phyloP scores from a whole-genome alignment of 2,113 vertebrate genomes.

The Plecturocebus donacophilus region DNA sequence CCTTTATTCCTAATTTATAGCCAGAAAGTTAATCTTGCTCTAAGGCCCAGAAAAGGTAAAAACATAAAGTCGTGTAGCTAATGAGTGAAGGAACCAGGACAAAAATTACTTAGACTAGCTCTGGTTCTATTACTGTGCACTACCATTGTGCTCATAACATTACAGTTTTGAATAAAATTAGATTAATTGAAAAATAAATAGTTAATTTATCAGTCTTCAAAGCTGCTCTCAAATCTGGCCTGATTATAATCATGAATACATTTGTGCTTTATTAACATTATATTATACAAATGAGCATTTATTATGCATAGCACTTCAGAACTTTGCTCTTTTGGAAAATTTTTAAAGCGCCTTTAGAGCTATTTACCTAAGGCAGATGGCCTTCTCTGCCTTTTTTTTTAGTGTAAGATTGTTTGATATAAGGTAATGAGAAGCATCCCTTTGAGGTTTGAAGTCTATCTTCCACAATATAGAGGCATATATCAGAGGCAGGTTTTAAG shows the following conservation, averaged over 20 bases:
- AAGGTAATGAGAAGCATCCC: constrained; percentile 42
- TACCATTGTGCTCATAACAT: not conserved
- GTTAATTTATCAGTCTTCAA: constrained; percentile 35
- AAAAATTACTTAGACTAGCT: not conserved
- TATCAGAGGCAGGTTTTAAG: constrained; percentile 6
- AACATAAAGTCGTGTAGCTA: not conserved
- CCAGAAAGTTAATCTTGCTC: not conserved
- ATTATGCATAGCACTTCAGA: constrained; percentile 29
- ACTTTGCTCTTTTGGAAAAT: constrained; percentile 24
- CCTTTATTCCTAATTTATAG: not conserved
- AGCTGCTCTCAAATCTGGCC: constrained; percentile 2
- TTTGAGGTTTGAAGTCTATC: not conserved
- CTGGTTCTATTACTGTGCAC: not conserved
- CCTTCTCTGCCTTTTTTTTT: constrained; percentile 59
- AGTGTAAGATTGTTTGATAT: constrained; percentile 35
- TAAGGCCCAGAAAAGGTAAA: not conserved
- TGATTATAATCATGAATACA: constrained; percentile 38
- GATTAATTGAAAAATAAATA: constrained; percentile 56
- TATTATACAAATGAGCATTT: constrained; percentile 42
- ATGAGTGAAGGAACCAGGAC: not conserved
- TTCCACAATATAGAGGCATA: not conserved
- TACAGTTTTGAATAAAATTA: constrained; percentile 31
- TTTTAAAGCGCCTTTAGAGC: not conserved
- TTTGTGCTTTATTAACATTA: constrained; percentile 51
- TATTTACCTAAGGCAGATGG: constrained; percentile 45